Conservation (phyloP, 1,140 invertebrate species). For the Asobara japonica region DNA sequence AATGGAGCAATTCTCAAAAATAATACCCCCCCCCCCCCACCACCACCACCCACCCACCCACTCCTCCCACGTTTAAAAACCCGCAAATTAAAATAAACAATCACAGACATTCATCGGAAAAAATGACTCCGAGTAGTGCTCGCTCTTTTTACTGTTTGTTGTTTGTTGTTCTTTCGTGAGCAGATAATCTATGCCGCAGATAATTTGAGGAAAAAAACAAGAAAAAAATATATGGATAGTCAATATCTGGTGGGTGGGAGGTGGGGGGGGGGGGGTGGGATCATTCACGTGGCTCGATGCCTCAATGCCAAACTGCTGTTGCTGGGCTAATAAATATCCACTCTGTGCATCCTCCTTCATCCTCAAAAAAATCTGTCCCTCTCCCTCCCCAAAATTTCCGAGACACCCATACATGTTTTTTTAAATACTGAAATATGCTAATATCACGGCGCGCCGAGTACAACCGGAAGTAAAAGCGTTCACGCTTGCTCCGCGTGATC, state of each 20-base stretch:
- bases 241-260: no score
- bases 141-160: not conserved
- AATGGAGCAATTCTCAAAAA: not conserved
- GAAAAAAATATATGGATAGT: not conserved
- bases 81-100: not conserved
- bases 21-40: not conserved
- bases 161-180: not conserved
- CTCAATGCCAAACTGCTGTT: constrained; percentile 45
- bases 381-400: not conserved
- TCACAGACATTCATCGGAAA: not conserved
- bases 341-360: constrained; percentile 5
- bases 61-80: not conserved
- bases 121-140: not conserved
- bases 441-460: not conserved
- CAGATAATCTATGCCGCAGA: not conserved
- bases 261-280: no score
- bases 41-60: no score
- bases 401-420: not conserved
- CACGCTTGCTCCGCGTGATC: constrained; percentile 29
- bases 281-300: not conserved
- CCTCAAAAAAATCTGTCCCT: not conserved
- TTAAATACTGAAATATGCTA: not conserved
- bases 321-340: constrained; percentile 40
- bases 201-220: not conserved
- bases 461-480: constrained; percentile 35